phyloP scores from a whole-genome alignment of 2,113 vertebrate genomes.

The Melanostigma gelatinosum region DNA sequence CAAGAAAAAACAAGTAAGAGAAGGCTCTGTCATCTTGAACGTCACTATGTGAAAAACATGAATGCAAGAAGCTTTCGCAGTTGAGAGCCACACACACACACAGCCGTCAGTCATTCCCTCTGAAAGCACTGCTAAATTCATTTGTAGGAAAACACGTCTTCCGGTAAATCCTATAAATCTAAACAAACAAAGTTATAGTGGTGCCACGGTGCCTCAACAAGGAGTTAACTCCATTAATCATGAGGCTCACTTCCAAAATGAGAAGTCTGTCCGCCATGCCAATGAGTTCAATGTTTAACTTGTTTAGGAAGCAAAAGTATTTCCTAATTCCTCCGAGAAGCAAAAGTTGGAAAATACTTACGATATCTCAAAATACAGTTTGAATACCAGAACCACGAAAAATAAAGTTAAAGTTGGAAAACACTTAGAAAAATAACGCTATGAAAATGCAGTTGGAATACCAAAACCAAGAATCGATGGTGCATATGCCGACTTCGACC shows the following conservation, averaged over 20 bases:
- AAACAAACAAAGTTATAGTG: conserved; percentile 38
- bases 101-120: not conserved
- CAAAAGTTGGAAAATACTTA: too few species aligned
- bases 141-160: conserved; percentile 29
- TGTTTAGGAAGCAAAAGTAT: conserved; percentile 76
- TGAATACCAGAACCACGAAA: too few species aligned
- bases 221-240: conserved; percentile 16
- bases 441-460: too few species aligned
- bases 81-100: not conserved
- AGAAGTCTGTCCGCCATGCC: conserved; percentile 40
- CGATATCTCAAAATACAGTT: too few species aligned
- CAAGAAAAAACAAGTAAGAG: conserved; percentile 1
- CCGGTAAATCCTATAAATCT: conserved; percentile 42
- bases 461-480: too few species aligned
- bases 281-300: conserved; percentile 67
- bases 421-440: too few species aligned
- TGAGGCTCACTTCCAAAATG: conserved; percentile 15
- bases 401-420: too few species aligned
- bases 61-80: not conserved
- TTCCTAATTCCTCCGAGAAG: conserved; percentile 63
- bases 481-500: too few species aligned
- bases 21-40: not conserved
- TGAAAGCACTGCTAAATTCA: conserved; percentile 29
- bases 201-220: conserved; percentile 15
- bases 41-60: not conserved